These are phyloP conservation scores for Paedocypris sp. DNA, from an alignment of 2,113 vertebrate species.

Conservation along the genomic window DNA sequence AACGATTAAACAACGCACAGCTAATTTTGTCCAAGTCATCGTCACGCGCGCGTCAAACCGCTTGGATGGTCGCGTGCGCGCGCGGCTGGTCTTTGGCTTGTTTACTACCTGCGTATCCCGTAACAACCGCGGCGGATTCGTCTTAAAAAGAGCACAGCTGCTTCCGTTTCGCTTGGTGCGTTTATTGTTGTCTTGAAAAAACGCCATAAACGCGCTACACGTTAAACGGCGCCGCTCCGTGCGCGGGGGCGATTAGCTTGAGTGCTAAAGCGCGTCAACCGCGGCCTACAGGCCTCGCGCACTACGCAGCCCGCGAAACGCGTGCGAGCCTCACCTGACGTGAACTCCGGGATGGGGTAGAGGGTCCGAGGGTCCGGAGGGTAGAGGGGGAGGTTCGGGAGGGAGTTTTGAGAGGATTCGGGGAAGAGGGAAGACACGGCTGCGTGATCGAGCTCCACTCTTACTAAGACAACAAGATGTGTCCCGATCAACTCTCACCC, in stretches of 20 bases:
- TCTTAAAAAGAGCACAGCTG: too few species aligned
- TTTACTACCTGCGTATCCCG: slow-evolving; percentile 4
- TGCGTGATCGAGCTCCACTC: slow-evolving; percentile 65
- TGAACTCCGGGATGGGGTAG: slow-evolving; percentile 56
- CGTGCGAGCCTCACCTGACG: slow-evolving; percentile 24
- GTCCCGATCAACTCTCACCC: slow-evolving; percentile 35
- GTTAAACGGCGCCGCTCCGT: too few species aligned
- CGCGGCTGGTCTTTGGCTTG: too few species aligned
- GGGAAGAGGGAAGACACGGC: slow-evolving; percentile 68
- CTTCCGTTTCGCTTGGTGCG: not conserved
- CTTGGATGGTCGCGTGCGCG: too few species aligned
- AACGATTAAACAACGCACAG: too few species aligned
- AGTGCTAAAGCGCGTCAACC: not conserved
- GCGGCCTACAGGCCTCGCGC: slow-evolving; percentile 2
- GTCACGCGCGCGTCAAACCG: too few species aligned
- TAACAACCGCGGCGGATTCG: too few species aligned
- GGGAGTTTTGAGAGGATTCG: slow-evolving; percentile 71
- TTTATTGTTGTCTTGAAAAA: too few species aligned
- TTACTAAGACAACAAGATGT: slow-evolving; percentile 40
- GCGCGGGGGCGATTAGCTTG: not conserved
- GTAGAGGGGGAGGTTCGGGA: slow-evolving; percentile 69
- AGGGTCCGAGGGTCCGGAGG: slow-evolving; percentile 66
- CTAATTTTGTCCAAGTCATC: too few species aligned
- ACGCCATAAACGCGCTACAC: too few species aligned
- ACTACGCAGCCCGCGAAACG: not conserved